These are phyloP conservation scores for Aphelinus atriplicis DNA, from an alignment of 1,140 invertebrate genomes.

Conservation along the genomic window DNA sequence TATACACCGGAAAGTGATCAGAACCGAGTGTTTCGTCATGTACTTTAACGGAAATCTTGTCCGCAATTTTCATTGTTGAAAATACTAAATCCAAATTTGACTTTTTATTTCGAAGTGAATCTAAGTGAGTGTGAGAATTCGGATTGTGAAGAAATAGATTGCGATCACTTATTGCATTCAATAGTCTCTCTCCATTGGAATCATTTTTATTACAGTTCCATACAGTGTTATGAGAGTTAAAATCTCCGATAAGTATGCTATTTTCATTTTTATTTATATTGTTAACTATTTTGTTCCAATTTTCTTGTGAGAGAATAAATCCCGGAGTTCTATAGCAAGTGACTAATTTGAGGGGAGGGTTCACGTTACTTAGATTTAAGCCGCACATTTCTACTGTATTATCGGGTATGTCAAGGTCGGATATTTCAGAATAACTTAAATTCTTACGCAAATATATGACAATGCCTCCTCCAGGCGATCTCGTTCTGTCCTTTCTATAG, in stretches of 20 bases:
- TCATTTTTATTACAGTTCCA: slow-evolving; percentile 13
- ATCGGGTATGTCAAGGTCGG: background rate
- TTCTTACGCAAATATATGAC: background rate
- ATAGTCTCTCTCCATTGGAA: background rate
- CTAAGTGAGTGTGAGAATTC: too few species aligned
- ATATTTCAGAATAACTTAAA: background rate
- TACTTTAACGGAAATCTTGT: too few species aligned
- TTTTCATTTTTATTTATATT: background rate
- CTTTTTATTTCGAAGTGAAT: too few species aligned
- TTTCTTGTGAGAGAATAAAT: background rate
- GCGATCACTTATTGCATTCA: background rate
- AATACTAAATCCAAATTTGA: too few species aligned
- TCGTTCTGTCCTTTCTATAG: background rate
- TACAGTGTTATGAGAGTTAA: slow-evolving; percentile 2
- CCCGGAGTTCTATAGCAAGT: background rate
- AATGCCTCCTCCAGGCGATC: background rate
- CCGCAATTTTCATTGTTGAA: too few species aligned
- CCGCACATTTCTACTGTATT: background rate
- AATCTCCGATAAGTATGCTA: slow-evolving; percentile 12
- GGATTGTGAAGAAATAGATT: too few species aligned
- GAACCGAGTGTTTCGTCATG: too few species aligned
- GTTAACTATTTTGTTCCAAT: background rate
- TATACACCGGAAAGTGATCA: too few species aligned
- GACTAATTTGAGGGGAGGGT: background rate
- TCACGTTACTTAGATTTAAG: background rate